Evolutionary conservation across 2,888 invertebrate species (phyloP).

Genomic region (Cheilosia variabilis): DNA sequence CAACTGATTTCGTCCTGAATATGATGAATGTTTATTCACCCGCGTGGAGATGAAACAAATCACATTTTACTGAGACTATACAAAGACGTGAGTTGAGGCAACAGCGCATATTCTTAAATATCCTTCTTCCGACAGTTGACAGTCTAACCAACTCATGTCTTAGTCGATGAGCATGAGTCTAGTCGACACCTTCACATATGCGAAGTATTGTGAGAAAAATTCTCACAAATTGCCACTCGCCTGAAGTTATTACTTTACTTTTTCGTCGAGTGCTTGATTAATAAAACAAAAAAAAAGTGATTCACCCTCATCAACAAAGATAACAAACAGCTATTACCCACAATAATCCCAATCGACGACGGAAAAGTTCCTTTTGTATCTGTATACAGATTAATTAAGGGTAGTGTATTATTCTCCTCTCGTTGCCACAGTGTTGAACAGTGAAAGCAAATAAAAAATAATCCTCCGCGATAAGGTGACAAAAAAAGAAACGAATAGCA

Average conservation of each 20-base stretch:
- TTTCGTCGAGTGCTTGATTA: background rate
- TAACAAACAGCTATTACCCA: background rate
- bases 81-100: constrained; percentile 7
- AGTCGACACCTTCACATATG: constrained; percentile 5
- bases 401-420: constrained; percentile 1
- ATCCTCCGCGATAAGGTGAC: constrained; percentile 44
- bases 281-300: constrained; percentile 27
- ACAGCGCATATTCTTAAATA: constrained; percentile 20
- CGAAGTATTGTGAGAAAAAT: too few relatives aligned
- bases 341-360: background rate
- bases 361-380: constrained; percentile 20
- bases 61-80: background rate
- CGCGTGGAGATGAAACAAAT: constrained; percentile 74
- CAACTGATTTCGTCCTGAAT: background rate
- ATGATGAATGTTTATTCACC: constrained; percentile 58
- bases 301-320: background rate
- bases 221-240: background rate
- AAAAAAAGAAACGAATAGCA: background rate
- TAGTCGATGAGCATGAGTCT: constrained; percentile 29
- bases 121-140: constrained; percentile 14
- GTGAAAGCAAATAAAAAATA: constrained; percentile 24
- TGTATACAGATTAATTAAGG: constrained; percentile 3
- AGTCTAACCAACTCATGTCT: constrained; percentile 11
- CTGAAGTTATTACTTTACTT: background rate
- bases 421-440: constrained; percentile 44